Evolutionary conservation across 1,140 invertebrate genomes (phyloP).

Genomic region (Aphelenchoides besseyi): DNA sequence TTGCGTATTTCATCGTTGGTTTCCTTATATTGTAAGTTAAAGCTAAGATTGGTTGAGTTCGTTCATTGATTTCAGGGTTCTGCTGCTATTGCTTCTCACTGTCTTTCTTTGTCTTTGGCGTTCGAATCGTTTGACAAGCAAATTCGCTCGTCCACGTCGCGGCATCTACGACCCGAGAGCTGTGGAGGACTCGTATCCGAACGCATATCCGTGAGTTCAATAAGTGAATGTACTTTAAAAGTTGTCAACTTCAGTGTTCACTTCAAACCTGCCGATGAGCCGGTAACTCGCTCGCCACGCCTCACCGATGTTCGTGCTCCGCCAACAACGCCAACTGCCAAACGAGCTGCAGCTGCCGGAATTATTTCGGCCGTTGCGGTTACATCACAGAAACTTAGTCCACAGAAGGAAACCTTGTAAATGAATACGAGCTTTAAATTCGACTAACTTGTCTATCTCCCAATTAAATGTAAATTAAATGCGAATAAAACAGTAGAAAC

Average conservation of each 20-base stretch:
- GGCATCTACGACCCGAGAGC: not conserved
- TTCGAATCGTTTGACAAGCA: not conserved
- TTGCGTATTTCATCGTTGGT: not conserved
- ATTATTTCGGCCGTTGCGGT: conserved; percentile 11
- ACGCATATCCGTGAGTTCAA: not conserved
- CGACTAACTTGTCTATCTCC: not conserved
- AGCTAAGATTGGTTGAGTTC: too few relatives aligned
- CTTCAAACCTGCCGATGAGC: not conserved
- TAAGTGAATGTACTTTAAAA: too few relatives aligned
- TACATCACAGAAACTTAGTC: not conserved
- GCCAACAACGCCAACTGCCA: not conserved
- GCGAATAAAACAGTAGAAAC: too few relatives aligned
- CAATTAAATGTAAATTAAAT: not conserved
- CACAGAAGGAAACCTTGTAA: not conserved
- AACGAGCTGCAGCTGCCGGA: not conserved
- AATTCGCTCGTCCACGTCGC: not conserved
- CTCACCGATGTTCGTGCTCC: not conserved
- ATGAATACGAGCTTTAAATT: not conserved
- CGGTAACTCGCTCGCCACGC: not conserved
- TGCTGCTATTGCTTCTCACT: not conserved
- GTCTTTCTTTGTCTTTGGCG: not conserved
- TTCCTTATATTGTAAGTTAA: not conserved
- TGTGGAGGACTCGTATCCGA: not conserved
- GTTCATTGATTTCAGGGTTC: not conserved
- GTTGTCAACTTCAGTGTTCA: not conserved